Evolutionary conservation across 2,888 invertebrate genomes (phyloP), one percentile per base, ranked within the genome.

Genomic region (Polymixis flavicincta): DNA sequence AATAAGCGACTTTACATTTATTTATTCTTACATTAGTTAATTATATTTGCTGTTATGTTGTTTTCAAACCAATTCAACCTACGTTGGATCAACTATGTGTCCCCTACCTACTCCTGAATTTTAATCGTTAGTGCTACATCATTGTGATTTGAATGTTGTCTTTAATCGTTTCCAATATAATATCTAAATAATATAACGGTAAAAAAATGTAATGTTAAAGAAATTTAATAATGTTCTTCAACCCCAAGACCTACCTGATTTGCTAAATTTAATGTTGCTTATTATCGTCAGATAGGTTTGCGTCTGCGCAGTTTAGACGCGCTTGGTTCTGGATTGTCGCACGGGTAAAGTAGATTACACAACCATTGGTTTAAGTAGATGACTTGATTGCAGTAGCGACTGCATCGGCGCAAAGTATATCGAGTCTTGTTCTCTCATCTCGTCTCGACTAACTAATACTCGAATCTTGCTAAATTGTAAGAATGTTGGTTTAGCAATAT

Each of bases 401-500:
- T 84, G 86, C 73, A 82, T 76, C 48, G 77, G 72, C 63, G 84
- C 76, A 78, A 83, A 68, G 45, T 69, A 9, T 76, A 76, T 76
- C 75, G 79, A 81, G 71, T 79, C 82, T 84, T 85, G 65, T 78
- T 80, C 68, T 70, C 57, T 80, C 65, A 80, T 85, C 75, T 85
- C 80, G 83, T 78, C 84, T 85, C 80, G 75, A 83, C 81, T 82
- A 80, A 82, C 79, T 84, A 90, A 90, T 90, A 90, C 90, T 91
- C 90, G 88, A 88, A 87, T 87, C 85, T 86, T 87, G 85, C 86
- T 88, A 83, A 85, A 83, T 84, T 80, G 74, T 87, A 88, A 85
- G 80, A 82, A 77, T 69, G 76, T 88, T 85, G 85, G 82, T 88
- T 87, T 88, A 86, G 85, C 88, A 85, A 85, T 86, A 88, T 84